Evolutionary conservation across 2,797 vertebrate genomes (phyloP).

Genomic region (Myotis findleyi): DNA sequence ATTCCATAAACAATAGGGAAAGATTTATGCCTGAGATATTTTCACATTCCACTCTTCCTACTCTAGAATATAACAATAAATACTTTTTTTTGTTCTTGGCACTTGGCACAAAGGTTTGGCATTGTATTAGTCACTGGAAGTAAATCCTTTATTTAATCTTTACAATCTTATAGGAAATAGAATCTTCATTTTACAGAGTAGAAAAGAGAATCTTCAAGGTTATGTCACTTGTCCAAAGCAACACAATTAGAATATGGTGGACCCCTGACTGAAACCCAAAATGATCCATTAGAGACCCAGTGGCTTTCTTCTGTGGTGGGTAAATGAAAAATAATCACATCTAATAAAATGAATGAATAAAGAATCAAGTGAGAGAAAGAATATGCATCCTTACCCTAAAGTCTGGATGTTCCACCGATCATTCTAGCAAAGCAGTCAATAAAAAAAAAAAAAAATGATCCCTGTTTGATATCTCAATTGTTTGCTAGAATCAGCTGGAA

Average conservation of each 20-base stretch:
- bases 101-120: not conserved
- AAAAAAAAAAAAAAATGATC: not conserved
- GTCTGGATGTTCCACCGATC: not conserved
- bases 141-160: not conserved
- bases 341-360: not conserved
- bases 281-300: too few relatives aligned
- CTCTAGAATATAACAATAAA: not conserved
- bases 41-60: not conserved
- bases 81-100: not conserved
- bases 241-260: not conserved
- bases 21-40: not conserved
- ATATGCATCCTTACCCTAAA: not conserved
- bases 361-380: not conserved
- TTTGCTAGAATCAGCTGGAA: constrained; percentile 50
- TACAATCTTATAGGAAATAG: not conserved
- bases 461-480: constrained; percentile 51
- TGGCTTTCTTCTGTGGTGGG: not conserved
- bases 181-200: not conserved
- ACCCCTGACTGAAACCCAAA: not conserved
- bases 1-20: not conserved
- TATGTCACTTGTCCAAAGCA: not conserved
- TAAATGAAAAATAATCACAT: not conserved
- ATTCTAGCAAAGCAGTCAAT: not conserved
- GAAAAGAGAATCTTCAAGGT: not conserved
- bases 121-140: not conserved